Conservation (phyloP, 1,140 invertebrate species). For the Uloborus diversus region DNA sequence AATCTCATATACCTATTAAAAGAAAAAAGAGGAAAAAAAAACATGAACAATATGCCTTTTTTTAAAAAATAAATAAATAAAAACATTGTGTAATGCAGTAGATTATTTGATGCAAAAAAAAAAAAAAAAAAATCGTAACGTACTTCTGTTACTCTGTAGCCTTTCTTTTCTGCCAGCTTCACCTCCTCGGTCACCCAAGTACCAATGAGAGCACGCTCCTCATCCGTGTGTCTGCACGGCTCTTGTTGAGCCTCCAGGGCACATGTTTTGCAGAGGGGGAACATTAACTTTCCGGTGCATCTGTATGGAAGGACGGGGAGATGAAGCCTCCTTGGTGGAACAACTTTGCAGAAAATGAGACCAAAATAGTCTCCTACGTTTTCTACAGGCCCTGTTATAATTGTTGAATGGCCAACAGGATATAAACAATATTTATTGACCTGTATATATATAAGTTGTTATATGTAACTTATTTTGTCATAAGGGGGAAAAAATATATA, state of each 20-base stretch:
- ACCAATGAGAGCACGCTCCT: constrained; percentile 62
- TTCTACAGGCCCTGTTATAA: neutral
- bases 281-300: constrained; percentile 19
- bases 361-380: neutral
- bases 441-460: neutral
- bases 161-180: constrained; percentile 61
- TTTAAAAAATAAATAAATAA: too few relatives aligned
- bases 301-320: neutral
- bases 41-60: too few relatives aligned
- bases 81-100: too few relatives aligned
- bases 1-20: too few relatives aligned
- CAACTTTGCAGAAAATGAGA: neutral
- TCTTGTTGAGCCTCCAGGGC: constrained; percentile 3
- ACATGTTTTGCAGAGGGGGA: constrained; percentile 59
- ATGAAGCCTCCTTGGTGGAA: neutral
- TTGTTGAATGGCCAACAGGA: neutral
- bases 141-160: constrained; percentile 58
- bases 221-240: constrained; percentile 60
- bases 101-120: too few relatives aligned
- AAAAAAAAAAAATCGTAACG: too few relatives aligned
- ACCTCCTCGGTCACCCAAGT: constrained; percentile 65
- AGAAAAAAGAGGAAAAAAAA: too few relatives aligned
- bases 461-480: neutral
- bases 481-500: neutral
- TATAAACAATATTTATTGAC: neutral